phyloP scores from a whole-genome alignment of 2,113 vertebrate genomes.

The Phodopus roborovskii region DNA sequence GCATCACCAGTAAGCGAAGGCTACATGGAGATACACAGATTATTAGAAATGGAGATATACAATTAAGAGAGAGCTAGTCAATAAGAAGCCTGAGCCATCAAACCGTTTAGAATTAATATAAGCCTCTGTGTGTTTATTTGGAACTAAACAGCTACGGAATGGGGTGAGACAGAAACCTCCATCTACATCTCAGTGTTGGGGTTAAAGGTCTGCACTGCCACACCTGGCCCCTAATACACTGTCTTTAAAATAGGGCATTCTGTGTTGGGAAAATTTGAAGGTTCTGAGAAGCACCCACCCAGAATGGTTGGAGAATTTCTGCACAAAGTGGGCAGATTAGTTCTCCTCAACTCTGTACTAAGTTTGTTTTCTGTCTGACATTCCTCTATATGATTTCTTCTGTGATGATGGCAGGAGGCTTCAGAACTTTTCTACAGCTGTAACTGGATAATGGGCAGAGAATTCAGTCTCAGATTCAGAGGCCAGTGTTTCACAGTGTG shows the following conservation, averaged over 20 bases:
- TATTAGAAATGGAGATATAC: no score
- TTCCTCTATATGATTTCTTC: not conserved
- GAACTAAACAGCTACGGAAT: no score
- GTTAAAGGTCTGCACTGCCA: not conserved
- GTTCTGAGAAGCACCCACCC: not conserved
- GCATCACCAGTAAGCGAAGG: no score
- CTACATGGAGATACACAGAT: no score
- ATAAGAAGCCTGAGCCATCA: no score
- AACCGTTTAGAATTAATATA: no score
- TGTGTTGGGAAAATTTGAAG: not conserved
- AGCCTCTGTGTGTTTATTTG: no score
- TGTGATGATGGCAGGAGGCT: not conserved
- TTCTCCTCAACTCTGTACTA: not conserved
- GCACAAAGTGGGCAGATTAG: not conserved
- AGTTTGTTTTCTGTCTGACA: not conserved
- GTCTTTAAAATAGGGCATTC: not conserved
- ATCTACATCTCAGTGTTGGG: not conserved
- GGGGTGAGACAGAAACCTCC: no score
- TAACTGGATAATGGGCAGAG: not conserved
- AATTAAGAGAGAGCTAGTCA: no score
- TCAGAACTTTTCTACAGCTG: not conserved
- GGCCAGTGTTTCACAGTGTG: not conserved
- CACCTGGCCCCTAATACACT: not conserved
- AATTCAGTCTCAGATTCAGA: not conserved
- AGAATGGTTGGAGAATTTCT: not conserved